Percentiles rank a stretch among this genome's conserved stretches.
These are phyloP conservation scores for Notodonta ziczac DNA, from an alignment of 2,888 invertebrate species.

Conservation along the genomic window DNA sequence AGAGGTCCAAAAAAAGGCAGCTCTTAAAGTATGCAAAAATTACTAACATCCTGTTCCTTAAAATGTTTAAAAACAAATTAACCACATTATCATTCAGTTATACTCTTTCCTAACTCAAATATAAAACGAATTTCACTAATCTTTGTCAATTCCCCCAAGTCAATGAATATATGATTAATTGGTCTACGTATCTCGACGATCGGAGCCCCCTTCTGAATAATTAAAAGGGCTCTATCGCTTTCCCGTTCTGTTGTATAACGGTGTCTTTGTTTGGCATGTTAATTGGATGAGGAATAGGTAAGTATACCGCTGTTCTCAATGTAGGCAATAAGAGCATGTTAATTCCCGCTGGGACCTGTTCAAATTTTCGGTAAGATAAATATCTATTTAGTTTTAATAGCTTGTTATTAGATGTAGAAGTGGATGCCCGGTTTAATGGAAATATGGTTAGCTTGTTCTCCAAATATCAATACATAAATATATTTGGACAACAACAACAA, in stretches of 20 bases:
- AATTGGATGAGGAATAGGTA: slow-evolving; percentile 35
- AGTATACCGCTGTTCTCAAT: slow-evolving; percentile 25
- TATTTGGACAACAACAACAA: too few relatives aligned
- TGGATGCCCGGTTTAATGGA: too few relatives aligned
- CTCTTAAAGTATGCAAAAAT: too few relatives aligned
- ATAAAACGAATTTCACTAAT: slow-evolving; percentile 51
- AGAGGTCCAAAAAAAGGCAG: too few relatives aligned
- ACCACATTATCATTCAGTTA: slow-evolving; percentile 8
- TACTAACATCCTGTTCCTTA: background rate
- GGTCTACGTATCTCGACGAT: slow-evolving; percentile 49
- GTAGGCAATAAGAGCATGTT: slow-evolving; percentile 25
- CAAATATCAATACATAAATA: too few relatives aligned
- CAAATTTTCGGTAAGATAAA: slow-evolving; percentile 14
- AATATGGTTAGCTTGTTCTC: too few relatives aligned
- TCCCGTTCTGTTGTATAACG: slow-evolving; percentile 17
- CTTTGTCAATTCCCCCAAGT: slow-evolving; percentile 55
- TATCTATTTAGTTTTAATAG: background rate
- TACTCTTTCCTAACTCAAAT: slow-evolving; percentile 31
- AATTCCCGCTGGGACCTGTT: slow-evolving; percentile 18
- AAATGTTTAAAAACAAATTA: slow-evolving; percentile 14
- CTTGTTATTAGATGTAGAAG: too few relatives aligned
- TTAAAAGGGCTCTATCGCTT: slow-evolving; percentile 37
- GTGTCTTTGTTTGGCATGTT: slow-evolving; percentile 17
- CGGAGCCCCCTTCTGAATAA: slow-evolving; percentile 52
- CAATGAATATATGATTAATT: slow-evolving; percentile 64